Base-by-base conservation (phyloP, 1,140 invertebrate species). In the Aphelenchoides besseyi region DNA sequence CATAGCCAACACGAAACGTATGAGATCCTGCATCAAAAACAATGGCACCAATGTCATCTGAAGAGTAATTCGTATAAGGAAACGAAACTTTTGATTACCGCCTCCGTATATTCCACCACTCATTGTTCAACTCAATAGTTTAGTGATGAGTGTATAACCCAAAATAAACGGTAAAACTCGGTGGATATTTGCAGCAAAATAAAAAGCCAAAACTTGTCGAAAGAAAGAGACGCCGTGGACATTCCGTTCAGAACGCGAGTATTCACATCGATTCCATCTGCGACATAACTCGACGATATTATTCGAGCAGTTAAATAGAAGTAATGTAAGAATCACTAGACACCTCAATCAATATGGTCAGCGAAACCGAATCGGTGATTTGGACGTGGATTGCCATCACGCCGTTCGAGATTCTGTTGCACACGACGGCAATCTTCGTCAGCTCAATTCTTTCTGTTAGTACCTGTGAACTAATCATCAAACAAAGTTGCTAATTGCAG, bases 11-110 rank as follows among this genome's bases (percentile, higher is more conserved):
- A n/a, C 74, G 53, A 69, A 74, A 77, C 37, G 77, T 75, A 35
- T 76, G 75, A 35, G 75, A 76, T 2, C 77, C 75, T 2, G 59
- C 29, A 36, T 77, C 76, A 64, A 80, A 77, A 18, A 80, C 78
- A 37, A 77, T 64, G 2, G 78, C 78, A 8, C 77, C 76, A 18
- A 77, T 74, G 52, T 80, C 76, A 68, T 80, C 77, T 79, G 52
- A 18, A 71, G 35, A 68, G 61, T 28, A n/a, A n/a, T n/a, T 23
- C 66, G 35, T 30, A 66, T 26, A 41, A 71, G 36, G 9, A 29
- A 30, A n/a, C 41, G 64, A 48, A 32, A 72, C 26, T 32, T 52
- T 74, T 26, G 30, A 23, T 48, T 74, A 75, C 74, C 74, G 68
- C 75, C 75, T 5, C 75, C 75, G 33, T 76, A 76, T 26, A 76